Conservation (phyloP, 2,888 invertebrate species). For the Rhamphomyia laevipes region DNA sequence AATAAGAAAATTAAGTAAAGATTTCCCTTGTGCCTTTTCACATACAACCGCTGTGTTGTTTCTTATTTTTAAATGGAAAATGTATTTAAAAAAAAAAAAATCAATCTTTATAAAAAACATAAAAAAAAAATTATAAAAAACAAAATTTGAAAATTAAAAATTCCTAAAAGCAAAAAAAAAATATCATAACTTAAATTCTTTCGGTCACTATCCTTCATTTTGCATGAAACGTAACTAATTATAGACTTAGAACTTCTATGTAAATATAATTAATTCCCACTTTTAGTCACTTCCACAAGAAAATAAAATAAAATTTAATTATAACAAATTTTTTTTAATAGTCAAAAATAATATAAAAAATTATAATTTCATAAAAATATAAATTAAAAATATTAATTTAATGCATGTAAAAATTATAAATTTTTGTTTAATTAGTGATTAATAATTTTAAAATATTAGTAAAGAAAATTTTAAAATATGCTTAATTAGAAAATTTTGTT, state of each 20-base stretch:
- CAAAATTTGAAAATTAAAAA: conserved; percentile 4
- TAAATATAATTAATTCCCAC: conserved; percentile 2
- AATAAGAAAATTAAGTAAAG: conserved; percentile 18
- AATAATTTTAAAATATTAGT: no score
- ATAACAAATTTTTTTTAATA: conserved; percentile 9
- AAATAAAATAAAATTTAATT: conserved; percentile 2
- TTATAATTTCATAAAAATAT: no score
- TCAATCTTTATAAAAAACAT: neutral
- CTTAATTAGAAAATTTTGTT: no score
- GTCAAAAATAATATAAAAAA: conserved; percentile 15
- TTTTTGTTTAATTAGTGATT: no score
- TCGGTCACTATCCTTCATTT: neutral
- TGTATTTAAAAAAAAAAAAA: conserved; percentile 4
- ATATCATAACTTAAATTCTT: neutral
- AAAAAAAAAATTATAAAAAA: neutral
- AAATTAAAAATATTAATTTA: no score
- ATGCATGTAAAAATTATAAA: no score
- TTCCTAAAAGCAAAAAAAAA: no score
- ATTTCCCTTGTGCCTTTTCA: conserved; percentile 24
- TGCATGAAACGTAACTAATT: no score
- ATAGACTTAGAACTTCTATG: neutral
- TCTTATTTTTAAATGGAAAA: conserved; percentile 14
- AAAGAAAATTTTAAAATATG: no score
- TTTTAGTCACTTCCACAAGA: neutral
- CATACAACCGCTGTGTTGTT: conserved; percentile 19